Evolutionary conservation across 1,140 invertebrate genomes (phyloP).

Genomic region (Camponotus floridanus): DNA sequence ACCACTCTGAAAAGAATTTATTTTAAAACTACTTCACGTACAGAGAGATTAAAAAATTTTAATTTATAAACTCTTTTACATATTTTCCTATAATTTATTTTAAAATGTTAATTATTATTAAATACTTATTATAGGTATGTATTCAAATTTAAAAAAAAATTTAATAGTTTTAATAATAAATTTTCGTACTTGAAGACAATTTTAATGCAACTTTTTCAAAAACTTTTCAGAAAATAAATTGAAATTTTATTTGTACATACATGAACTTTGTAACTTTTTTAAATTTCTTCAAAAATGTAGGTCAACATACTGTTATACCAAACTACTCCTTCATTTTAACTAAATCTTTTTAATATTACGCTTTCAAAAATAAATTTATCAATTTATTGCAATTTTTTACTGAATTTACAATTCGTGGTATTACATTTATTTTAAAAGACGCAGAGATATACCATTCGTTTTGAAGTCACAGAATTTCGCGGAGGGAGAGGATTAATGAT

Average conservation of each 20-base stretch:
- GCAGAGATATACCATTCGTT: not conserved
- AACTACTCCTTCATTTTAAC: not conserved
- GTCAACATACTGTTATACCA: not conserved
- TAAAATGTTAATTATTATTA: not conserved
- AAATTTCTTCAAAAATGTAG: not conserved
- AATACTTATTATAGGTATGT: not conserved
- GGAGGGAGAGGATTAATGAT: slow-evolving; percentile 16
- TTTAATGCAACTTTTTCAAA: not conserved
- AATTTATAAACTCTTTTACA: not conserved
- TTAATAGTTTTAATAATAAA: not conserved
- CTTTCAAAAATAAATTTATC: slow-evolving; percentile 5
- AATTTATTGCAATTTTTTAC: not conserved
- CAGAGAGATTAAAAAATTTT: not conserved
- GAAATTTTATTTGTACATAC: not conserved
- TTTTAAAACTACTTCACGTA: slow-evolving; percentile 4
- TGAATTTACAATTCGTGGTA: too few relatives aligned
- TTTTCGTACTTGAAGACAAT: not conserved
- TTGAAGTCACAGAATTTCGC: not conserved
- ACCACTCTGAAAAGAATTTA: not conserved
- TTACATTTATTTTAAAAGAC: not conserved
- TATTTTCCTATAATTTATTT: not conserved
- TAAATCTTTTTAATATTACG: not conserved
- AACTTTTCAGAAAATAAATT: not conserved
- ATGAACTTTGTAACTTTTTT: not conserved
- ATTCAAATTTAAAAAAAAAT: not conserved